Evolutionary conservation across 2,888 invertebrate genomes (phyloP).

Genomic region (Hydraecia micacea): DNA sequence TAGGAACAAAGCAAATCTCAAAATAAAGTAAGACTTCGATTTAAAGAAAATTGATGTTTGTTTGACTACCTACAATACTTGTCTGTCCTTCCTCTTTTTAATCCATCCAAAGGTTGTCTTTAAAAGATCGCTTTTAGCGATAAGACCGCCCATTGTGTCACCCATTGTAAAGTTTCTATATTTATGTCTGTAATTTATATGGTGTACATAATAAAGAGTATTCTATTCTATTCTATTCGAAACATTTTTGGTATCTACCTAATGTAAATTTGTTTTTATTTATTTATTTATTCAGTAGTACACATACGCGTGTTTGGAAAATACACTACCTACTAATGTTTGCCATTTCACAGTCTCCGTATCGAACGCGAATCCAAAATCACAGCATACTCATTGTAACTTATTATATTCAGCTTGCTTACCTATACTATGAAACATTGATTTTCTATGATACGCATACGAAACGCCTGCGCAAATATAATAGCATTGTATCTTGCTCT

Average conservation of each 20-base stretch:
- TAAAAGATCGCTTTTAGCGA: too few species aligned
- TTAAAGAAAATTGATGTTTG: background rate
- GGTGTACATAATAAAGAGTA: too few species aligned
- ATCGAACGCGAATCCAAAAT: background rate
- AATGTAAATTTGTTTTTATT: background rate
- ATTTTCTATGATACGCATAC: background rate
- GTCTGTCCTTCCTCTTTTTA: too few species aligned
- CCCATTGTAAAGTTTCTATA: too few species aligned
- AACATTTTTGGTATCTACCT: background rate
- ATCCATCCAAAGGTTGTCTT: too few species aligned
- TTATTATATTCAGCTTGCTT: background rate
- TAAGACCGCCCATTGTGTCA: too few species aligned
- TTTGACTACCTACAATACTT: too few species aligned
- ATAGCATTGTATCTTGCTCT: conserved; percentile 25
- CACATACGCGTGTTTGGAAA: background rate
- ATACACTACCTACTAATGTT: background rate
- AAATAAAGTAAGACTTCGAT: background rate
- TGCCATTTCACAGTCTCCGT: background rate
- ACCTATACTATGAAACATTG: background rate
- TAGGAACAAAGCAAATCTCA: background rate
- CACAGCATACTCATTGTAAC: background rate
- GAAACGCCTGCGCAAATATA: conserved; percentile 23
- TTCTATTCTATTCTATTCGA: too few species aligned
- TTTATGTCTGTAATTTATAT: too few species aligned
- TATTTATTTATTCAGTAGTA: background rate